Base-by-base conservation (phyloP, 2,888 invertebrate species). In the Archips xylosteana region DNA sequence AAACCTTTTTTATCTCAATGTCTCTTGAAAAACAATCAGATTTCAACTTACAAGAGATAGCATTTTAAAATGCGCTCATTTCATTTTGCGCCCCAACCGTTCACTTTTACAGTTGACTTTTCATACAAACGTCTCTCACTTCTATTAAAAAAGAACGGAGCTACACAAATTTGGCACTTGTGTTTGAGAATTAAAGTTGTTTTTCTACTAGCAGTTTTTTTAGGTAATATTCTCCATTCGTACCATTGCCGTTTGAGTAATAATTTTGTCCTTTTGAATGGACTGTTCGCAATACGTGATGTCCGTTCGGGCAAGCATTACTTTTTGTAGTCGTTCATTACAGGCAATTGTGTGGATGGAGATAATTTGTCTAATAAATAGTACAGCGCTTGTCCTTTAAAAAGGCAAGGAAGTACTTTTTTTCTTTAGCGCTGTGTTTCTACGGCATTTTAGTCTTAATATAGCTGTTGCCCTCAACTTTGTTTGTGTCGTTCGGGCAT, bases 251-350 rank as follows among this genome's bases (percentile, higher is more conserved):
- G 59, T 60, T 68, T 60, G 34, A 34, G 54, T 54, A 34, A 54
- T 57, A 54, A 70, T 63, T 32, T 70, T 34, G 57, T 70, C 39
- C 42, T 70, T 70, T 63, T 54, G 54, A 70, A 70, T 36, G 70
- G 62, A 13, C 63, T 62, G 15, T 63, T 63, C 12, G 42, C 70
- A 45, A 23, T 63, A 70, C 70, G 70, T 70, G 70, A 70, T 13
- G 63, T 57, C 54, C 63, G 63, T 70, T 70, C 54, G 63, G 70
- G 49, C 51, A 69, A 61, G 69, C 51, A 70, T 70, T 70, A 70
- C 63, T 63, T 70, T 70, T 63, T 63, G 70, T 45, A 36, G 45
- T 54, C 63, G 54, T 70, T 70, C 63, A 34, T 70, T 70, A 62
- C 54, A 2, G 6, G 54, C 34, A 70, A 70, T 70, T 54, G 70